Evolutionary conservation across 2,888 invertebrate genomes (phyloP).

Genomic region (Oithona nana): DNA sequence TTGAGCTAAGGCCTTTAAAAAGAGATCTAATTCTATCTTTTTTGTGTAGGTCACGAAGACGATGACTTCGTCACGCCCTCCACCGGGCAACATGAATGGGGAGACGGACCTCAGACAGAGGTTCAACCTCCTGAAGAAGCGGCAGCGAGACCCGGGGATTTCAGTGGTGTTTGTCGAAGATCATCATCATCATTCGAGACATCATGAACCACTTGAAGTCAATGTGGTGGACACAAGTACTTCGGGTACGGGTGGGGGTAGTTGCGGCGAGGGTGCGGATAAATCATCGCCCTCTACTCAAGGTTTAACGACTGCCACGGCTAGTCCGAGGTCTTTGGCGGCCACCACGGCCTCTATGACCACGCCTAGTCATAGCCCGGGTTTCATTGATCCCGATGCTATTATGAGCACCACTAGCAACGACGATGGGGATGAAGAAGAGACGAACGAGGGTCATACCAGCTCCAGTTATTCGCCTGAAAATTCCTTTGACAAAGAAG

Average conservation of each 20-base stretch:
- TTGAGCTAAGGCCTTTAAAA: too few relatives aligned
- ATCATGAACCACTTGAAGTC: background rate
- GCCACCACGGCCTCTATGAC: background rate
- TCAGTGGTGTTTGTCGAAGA: background rate
- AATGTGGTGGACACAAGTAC: background rate
- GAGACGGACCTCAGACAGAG: background rate
- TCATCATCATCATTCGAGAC: too few relatives aligned
- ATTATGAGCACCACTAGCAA: background rate
- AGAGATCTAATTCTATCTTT: too few relatives aligned
- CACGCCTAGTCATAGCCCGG: background rate
- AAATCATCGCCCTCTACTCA: background rate
- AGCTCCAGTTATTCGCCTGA: background rate
- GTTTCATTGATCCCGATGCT: background rate
- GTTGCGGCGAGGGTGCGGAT: background rate
- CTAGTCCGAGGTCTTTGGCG: background rate
- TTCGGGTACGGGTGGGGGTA: background rate
- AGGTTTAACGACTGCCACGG: background rate
- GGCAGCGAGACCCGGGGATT: background rate
- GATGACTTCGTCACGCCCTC: too few relatives aligned
- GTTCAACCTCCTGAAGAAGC: background rate
- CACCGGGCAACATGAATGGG: too few relatives aligned
- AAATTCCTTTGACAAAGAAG: background rate
- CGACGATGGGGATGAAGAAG: too few relatives aligned
- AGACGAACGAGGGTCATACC: background rate
- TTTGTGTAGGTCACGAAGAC: too few relatives aligned